phyloP scores from a whole-genome alignment of 2,797 vertebrate genomes.

The Poecile montanus region DNA sequence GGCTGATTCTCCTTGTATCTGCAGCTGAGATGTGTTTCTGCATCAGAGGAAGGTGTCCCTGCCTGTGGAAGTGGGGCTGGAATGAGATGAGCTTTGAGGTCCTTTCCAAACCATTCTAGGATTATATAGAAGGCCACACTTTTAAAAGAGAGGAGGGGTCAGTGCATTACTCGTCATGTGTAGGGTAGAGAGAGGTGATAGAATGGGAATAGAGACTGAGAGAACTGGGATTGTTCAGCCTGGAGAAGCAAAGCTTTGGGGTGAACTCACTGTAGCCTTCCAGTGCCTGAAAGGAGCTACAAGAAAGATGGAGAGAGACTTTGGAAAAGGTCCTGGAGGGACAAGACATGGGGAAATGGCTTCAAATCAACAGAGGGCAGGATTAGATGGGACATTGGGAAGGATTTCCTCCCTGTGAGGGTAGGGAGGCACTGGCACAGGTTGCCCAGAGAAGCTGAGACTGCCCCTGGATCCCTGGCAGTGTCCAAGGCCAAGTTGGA shows the following conservation, averaged over 20 bases:
- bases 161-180: neutral
- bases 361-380: neutral
- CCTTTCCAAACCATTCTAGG: neutral
- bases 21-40: neutral
- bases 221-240: neutral
- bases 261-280: neutral
- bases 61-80: neutral
- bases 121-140: neutral
- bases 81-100: neutral
- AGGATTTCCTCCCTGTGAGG: neutral
- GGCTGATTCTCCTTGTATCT: neutral
- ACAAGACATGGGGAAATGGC: neutral
- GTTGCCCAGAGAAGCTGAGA: neutral
- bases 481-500: accelerated
- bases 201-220: neutral
- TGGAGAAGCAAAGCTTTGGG: neutral
- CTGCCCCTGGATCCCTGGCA: neutral
- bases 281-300: neutral
- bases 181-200: neutral
- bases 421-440: neutral
- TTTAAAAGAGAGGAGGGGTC: neutral
- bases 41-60: neutral
- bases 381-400: neutral
- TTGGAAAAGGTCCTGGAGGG: neutral
- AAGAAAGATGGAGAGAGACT: neutral